Evolutionary conservation across 2,113 vertebrate species (phyloP), one percentile per base, ranked within the genome.

Genomic region (Zosterops japonicus): DNA sequence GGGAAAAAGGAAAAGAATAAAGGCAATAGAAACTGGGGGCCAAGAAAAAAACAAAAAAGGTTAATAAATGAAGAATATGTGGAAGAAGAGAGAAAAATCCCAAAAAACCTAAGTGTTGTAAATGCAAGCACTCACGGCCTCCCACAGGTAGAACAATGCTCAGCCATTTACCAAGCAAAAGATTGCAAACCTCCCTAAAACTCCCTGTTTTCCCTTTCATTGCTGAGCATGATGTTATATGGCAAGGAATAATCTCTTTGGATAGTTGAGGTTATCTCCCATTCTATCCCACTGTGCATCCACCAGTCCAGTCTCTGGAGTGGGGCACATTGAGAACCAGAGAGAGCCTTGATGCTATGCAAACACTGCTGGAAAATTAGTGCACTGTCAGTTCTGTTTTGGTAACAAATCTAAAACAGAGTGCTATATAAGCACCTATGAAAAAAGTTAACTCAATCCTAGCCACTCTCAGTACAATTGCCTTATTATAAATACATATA

Each of bases 41-140:
- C 28, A 82, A 47, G 8, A 36, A 60, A 68, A 31, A 49, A 20
- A 19, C 36, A 41, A 53, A 76, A 2, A 60, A 42, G 1, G 7
- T 63, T 55, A 76, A 53, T 68, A 85, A 77, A 6, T 65, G 3
- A 74, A 81, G 14, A 9, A 24, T 35, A 75, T 61, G 16, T 63
- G 10, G 16, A 78, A 55, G 28, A 90, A 88, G 23, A 65, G 10
- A 87, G 12, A 64, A 64, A 65, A 69, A 29, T 44, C 8, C 1
- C 3, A 3, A 41, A 65, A 53, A 55, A 35, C 0, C 2, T 11
- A 76, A 22, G 22, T 33, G 12, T 22, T 70, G 18, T 17, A 55
- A 78, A 71, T 8, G 9, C 29, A 68, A 42, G 23, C 28, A 57
- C 11, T 59, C 11, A 16, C 11, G 20, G 60, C 18, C 15, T 76